Conservation (phyloP, 2,113 vertebrate genomes). For the Sitta europaea region DNA sequence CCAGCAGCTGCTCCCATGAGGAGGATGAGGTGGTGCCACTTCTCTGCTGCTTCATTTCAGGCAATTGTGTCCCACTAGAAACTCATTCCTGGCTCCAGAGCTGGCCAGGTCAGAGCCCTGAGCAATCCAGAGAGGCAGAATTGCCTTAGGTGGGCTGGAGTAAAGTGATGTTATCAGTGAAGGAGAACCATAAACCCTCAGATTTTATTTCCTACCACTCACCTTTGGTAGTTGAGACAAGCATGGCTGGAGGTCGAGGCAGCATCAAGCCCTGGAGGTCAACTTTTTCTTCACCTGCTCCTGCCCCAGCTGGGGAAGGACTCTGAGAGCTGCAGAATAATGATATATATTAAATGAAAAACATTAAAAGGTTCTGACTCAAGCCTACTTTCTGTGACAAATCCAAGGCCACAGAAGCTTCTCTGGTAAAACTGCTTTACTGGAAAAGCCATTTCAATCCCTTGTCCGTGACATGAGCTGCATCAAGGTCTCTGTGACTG, state of each 20-base stretch:
- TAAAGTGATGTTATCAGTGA: not conserved
- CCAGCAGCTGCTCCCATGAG: not conserved
- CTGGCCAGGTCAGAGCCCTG: not conserved
- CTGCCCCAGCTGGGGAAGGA: not conserved
- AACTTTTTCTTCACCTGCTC: not conserved
- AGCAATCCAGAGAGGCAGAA: not conserved
- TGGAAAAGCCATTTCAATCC: slow-evolving; percentile 10
- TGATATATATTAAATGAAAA: not conserved
- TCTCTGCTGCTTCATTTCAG: not conserved
- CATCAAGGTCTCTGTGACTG: not conserved
- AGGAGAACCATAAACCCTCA: not conserved
- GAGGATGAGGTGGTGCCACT: not conserved
- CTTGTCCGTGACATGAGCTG: not conserved
- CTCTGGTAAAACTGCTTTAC: not conserved
- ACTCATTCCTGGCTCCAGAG: not conserved
- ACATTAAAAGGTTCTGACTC: not conserved
- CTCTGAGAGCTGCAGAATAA: not conserved
- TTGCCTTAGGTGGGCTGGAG: not conserved
- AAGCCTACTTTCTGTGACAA: not conserved
- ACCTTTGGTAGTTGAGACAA: slow-evolving; percentile 75
- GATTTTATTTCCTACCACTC: not conserved
- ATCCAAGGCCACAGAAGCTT: not conserved
- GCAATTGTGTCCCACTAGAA: not conserved
- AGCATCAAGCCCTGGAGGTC: not conserved
- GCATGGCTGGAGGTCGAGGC: slow-evolving; percentile 19